A percentile compares a stretch with the other conserved stretches of the same genome.
These are phyloP conservation scores for Gastrophysa polygoni DNA, from an alignment of 2,888 invertebrate genomes.

Conservation along the genomic window DNA sequence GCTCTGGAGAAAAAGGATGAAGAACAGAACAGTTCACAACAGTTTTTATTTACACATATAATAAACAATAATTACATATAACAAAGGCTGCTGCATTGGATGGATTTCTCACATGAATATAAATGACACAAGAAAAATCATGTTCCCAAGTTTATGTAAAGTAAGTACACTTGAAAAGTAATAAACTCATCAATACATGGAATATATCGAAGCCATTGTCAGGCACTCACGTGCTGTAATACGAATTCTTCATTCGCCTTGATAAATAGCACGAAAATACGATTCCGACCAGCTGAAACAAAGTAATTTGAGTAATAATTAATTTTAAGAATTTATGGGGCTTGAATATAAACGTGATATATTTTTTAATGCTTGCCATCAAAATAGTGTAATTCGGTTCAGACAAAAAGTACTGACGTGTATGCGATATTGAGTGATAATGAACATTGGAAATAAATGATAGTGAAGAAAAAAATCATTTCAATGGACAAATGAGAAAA, in stretches of 20 bases:
- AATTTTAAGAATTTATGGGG: no score
- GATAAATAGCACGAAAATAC: constrained; percentile 91
- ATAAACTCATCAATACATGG: background rate
- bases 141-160: background rate
- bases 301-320: background rate
- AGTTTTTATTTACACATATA: background rate
- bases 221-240: constrained; percentile 39
- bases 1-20: no score
- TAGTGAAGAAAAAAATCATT: no score
- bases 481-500: no score
- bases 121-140: background rate
- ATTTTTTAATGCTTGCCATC: background rate
- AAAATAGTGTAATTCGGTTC: no score
- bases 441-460: no score
- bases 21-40: background rate
- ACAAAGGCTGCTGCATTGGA: background rate
- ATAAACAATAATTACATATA: background rate
- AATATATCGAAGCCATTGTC: background rate
- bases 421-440: no score
- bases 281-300: constrained; percentile 80
- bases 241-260: constrained; percentile 63
- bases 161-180: background rate
- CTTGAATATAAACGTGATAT: no score
- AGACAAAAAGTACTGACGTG: no score
- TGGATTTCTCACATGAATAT: background rate